These are phyloP conservation scores for Cryptus viduatorius DNA, from an alignment of 2,888 invertebrate genomes.

Conservation along the genomic window DNA sequence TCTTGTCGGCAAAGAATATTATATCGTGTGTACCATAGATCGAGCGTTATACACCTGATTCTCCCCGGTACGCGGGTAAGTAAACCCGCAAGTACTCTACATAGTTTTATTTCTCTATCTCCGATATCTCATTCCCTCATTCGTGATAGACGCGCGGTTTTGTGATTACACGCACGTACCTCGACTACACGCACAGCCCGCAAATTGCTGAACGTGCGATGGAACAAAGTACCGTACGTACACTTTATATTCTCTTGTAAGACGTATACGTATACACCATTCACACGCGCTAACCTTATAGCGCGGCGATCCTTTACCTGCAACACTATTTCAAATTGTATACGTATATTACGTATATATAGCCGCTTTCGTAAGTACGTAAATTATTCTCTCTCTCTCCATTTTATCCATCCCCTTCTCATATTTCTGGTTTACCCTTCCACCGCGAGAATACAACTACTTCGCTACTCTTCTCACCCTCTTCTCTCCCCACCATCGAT, in stretches of 20 bases:
- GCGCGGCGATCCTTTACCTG: slow-evolving; percentile 30
- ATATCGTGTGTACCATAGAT: not conserved
- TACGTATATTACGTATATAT: slow-evolving; percentile 25
- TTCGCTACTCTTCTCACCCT: not conserved
- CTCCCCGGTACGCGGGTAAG: not conserved
- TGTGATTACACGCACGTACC: slow-evolving; percentile 50
- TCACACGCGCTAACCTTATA: slow-evolving; percentile 5
- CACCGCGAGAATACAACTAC: slow-evolving; percentile 10
- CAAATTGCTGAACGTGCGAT: slow-evolving; percentile 48
- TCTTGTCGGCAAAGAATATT: not conserved
- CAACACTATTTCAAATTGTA: slow-evolving; percentile 43
- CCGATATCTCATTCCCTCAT: slow-evolving; percentile 12
- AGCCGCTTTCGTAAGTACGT: slow-evolving; percentile 27
- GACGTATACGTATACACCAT: slow-evolving; percentile 6
- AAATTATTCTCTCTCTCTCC: slow-evolving; percentile 24
- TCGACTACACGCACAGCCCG: slow-evolving; percentile 41
- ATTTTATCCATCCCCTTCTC: not conserved
- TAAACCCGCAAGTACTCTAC: slow-evolving; percentile 30
- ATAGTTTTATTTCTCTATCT: slow-evolving; percentile 21
- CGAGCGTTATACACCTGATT: slow-evolving; percentile 11
- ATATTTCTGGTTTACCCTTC: slow-evolving; percentile 13
- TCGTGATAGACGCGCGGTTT: slow-evolving; percentile 50
- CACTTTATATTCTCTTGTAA: not conserved
- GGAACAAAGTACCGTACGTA: slow-evolving; percentile 50
- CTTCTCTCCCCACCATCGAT: not conserved